Percentiles rank a stretch among this genome's conserved stretches.
These are phyloP conservation scores for Pseudomyrmex flavicornis DNA, from an alignment of 1,140 invertebrate genomes.

Conservation along the genomic window DNA sequence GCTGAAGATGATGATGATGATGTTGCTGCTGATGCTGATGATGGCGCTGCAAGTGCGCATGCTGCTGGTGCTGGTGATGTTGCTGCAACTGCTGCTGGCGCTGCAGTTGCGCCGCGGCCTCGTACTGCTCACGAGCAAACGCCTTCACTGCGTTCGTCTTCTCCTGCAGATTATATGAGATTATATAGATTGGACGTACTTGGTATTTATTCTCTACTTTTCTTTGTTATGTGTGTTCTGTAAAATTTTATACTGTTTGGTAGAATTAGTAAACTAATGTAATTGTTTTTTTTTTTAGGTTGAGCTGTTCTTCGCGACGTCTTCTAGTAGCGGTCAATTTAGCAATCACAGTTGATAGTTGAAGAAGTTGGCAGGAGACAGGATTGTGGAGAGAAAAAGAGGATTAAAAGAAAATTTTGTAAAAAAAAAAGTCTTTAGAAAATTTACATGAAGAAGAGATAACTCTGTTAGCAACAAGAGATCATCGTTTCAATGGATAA, in stretches of 20 bases:
- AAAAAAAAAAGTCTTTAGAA: background rate
- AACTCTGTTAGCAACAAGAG: background rate
- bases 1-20: constrained; percentile 68
- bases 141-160: constrained; percentile 86
- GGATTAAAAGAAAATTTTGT: background rate
- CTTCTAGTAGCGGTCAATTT: background rate
- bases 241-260: too few species aligned
- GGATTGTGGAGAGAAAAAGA: background rate
- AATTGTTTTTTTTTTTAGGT: background rate
- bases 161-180: constrained; percentile 79
- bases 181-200: background rate
- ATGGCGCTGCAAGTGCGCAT: constrained; percentile 65
- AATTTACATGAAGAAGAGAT: background rate
- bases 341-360: background rate
- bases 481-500: background rate
- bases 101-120: constrained; percentile 79
- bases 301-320: background rate
- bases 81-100: constrained; percentile 78
- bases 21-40: constrained; percentile 68
- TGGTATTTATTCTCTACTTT: background rate
- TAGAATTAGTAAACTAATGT: background rate
- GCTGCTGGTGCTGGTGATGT: constrained; percentile 74
- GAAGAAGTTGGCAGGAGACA: background rate
- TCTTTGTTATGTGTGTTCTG: too few species aligned
- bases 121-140: constrained; percentile 84